Percentiles rank a stretch among this genome's conserved stretches.
Evolutionary conservation across 2,888 invertebrate genomes (phyloP).

Genomic region (Pachycephus smyrnensis): DNA sequence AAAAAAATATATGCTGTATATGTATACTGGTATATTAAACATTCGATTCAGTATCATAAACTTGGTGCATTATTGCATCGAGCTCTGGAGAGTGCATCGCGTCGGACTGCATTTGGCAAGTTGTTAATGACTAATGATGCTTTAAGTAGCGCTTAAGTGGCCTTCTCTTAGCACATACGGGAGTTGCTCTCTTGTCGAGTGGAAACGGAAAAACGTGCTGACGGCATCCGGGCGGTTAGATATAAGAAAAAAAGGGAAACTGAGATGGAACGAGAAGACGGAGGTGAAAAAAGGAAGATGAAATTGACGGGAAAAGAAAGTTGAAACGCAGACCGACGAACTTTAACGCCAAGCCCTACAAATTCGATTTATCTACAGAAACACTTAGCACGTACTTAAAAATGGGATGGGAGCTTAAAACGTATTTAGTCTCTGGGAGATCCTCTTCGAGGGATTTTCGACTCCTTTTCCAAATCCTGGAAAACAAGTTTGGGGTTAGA

Average conservation of each 20-base stretch:
- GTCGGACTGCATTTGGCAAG: slow-evolving; percentile 12
- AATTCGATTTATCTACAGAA: slow-evolving; percentile 18
- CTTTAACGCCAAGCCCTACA: not conserved
- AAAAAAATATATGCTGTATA: too few species aligned
- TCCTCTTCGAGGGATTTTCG: not conserved
- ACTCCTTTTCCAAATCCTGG: too few species aligned
- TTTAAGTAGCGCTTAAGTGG: slow-evolving; percentile 29
- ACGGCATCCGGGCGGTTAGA: slow-evolving; percentile 19
- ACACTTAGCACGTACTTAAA: slow-evolving; percentile 16
- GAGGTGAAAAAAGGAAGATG: not conserved
- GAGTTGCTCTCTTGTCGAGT: slow-evolving; percentile 26
- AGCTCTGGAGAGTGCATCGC: not conserved
- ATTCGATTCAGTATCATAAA: too few species aligned
- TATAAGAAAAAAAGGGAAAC: not conserved
- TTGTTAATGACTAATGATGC: slow-evolving; percentile 35
- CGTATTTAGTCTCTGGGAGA: slow-evolving; percentile 20
- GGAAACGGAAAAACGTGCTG: slow-evolving; percentile 40
- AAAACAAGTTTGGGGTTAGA: too few species aligned
- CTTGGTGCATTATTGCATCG: too few species aligned
- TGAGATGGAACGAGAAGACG: slow-evolving; percentile 7
- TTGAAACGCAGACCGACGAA: not conserved
- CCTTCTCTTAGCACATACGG: slow-evolving; percentile 24
- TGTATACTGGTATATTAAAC: too few species aligned
- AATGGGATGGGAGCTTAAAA: not conserved
- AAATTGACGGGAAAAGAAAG: slow-evolving; percentile 6